Evolutionary conservation across 1,140 invertebrate species (phyloP), one percentile per base, ranked within the genome.

Genomic region (Psix sp.): DNA sequence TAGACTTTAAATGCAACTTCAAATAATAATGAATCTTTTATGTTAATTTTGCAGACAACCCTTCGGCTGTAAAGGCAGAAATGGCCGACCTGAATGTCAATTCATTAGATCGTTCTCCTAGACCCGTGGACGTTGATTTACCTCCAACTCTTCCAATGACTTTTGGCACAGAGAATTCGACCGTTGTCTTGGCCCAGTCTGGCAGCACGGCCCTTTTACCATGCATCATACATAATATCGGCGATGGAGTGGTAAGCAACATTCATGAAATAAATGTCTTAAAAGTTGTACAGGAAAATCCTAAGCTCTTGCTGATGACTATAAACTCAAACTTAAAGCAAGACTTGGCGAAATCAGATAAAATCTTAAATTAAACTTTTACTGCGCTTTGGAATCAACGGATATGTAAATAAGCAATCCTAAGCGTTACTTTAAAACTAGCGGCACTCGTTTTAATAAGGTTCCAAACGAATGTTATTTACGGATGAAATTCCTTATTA

Each of bases 161-260:
- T 80, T 96, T 96, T 80, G 91, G 90, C 29, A 95, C 94, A 13
- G 91, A 93, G 76, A 96, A 96, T 82, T 93, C 93, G 51, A 94
- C 92, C 0, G 86, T 92, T 20, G 89, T 95, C 62, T 93, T 91
- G 15, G 92, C 94, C 52, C 94, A 96, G 85, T 94, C 92, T 33
- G 93, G 93, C 9, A 93, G 93, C 39, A 94, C 92, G 2, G 94
- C 94, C 2, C 88, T 94, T 17, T 86, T 96, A 26, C 94, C 94
- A 7, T 95, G 94, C 84, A 90, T 94, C 39, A 93, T 95, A 20
- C 92, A 91, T 76, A 94, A 95, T 81, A 92, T 95, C 72, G 93
- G 94, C 40, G 94, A 95, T 79, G 93, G 94, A 77, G 91, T 94
- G 88, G 94, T 95, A 86, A 94, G 93, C 89, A 76, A 73, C 71